Evolutionary conservation across 2,113 vertebrate genomes (phyloP).

Genomic region (Indicator maculatus): DNA sequence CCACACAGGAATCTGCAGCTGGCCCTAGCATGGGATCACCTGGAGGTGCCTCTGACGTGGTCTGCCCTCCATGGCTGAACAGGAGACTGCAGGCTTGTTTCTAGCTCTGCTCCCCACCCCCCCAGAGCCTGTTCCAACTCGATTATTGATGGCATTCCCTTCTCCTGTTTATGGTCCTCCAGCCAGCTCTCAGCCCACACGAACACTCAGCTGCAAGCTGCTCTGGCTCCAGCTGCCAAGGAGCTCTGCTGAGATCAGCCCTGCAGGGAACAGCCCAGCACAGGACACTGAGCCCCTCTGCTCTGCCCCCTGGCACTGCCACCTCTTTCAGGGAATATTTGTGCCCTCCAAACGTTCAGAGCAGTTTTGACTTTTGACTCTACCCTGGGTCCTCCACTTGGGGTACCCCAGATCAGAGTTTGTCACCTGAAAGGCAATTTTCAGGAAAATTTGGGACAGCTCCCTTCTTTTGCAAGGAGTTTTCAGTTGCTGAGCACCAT

Average conservation of each 20-base stretch:
- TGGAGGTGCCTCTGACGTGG: not conserved
- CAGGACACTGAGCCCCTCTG: not conserved
- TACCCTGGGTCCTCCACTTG: not conserved
- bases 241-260: conserved; percentile 17
- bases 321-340: not conserved
- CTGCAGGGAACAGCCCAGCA: not conserved
- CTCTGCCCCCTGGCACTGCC: not conserved
- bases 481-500: not conserved
- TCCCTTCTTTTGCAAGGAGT: not conserved
- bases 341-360: not conserved
- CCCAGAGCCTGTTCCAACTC: conserved; percentile 61
- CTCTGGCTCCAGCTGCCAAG: conserved; percentile 24
- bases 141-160: conserved; percentile 60
- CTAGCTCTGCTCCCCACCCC: not conserved
- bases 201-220: conserved; percentile 15
- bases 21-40: conserved; percentile 2
- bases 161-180: conserved; percentile 60
- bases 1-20: conserved; percentile 49
- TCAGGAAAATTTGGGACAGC: not conserved
- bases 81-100: not conserved
- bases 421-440: not conserved
- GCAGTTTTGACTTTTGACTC: not conserved
- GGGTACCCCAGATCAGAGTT: not conserved
- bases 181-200: conserved; percentile 65
- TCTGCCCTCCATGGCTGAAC: conserved; percentile 25